phyloP scores from a whole-genome alignment of 1,140 invertebrate genomes.

The Reticulitermes speratus region DNA sequence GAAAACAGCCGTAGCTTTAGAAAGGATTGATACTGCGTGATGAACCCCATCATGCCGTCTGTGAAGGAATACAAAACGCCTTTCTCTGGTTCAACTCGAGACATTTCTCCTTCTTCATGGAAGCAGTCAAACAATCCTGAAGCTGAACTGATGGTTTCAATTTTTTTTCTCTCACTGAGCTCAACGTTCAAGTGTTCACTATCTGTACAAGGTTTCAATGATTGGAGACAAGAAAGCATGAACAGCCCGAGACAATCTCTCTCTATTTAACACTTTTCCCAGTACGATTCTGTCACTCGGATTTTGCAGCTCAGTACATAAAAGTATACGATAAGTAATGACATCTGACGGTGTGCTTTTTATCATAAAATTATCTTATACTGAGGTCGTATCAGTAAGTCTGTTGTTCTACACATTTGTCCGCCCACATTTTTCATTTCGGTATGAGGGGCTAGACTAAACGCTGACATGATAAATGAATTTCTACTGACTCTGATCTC shows the following conservation, averaged over 20 bases:
- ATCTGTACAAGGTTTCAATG: neutral
- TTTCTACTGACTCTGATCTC: no score
- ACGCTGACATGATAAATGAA: no score
- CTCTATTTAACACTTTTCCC: neutral
- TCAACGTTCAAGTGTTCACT: neutral
- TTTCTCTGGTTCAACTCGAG: neutral
- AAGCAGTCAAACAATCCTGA: neutral
- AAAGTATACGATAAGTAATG: neutral
- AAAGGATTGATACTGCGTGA: neutral
- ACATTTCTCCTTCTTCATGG: neutral
- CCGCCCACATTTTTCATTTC: no score
- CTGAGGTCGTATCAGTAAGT: no score
- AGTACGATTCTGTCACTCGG: neutral
- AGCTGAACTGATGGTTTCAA: neutral
- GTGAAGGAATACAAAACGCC: no score
- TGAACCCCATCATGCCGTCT: neutral
- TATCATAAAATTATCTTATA: no score
- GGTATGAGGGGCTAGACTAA: no score
- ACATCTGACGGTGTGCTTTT: no score
- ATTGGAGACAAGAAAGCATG: neutral
- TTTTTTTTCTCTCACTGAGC: neutral
- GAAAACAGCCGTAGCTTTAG: neutral
- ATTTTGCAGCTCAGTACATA: neutral
- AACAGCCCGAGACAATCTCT: neutral
- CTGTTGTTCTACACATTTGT: no score